Base-by-base conservation (phyloP, 2,797 vertebrate genomes). In the Momotus momota region DNA sequence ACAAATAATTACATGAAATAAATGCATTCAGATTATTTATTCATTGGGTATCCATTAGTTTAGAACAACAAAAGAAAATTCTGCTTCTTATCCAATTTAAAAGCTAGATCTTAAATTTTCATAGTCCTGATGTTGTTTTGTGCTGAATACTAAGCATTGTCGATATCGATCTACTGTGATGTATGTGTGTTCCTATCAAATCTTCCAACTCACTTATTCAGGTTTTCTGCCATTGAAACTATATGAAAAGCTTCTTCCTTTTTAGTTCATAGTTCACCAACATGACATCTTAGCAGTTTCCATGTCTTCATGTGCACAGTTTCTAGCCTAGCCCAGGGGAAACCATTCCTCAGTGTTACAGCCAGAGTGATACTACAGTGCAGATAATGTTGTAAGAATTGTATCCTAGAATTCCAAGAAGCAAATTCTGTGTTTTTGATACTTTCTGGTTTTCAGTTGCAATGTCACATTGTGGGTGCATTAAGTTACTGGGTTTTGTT, bases 401-500 rank as follows among this genome's bases (percentile, higher is more conserved):
- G 54, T 55, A 81, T 21, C 40, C 19, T 29, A 75, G 72, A 86
- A 86, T 0, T 1, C 16, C 57, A 75, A 82, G 31, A 49, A 84
- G 31, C 0, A 7, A 13, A 18, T 57, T 57, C 19, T 9, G 57
- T 78, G 40, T 12, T 88, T 91, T 94, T 91, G 54, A 38, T 86
- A 82, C 65, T 90, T 83, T 81, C 85, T 94, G 54, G 69, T 79
- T 95, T 96, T 86, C 72, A 55, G 51, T 85, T 94, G 82, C 82
- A 83, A 22, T 0, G 0, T 69, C 55, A 55, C 46, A 38, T 46
- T 93, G 57, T 70, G 69, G 10, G 40, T 88, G 27, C 66, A 86
- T 94, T 94, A 83, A 91, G 58, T 84, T 90, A 79, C 85, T 84
- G 77, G 46, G 33, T 20, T 94, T 88, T 95, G 66, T 94, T 95